Base-by-base conservation (phyloP, 2,113 vertebrate genomes). In the Ptyas mucosa region DNA sequence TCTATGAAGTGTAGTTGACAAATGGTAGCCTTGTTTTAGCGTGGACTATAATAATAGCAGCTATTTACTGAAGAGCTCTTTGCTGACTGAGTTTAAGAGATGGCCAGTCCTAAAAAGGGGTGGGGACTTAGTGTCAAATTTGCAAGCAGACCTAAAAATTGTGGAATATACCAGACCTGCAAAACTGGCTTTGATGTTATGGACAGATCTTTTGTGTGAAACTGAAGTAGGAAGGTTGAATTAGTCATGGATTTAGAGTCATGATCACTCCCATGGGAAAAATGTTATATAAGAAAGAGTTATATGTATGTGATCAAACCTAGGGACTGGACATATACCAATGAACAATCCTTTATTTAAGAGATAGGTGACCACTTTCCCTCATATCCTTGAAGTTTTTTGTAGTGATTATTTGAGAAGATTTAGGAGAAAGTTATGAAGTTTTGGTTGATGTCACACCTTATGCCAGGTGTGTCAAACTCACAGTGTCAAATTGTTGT, bases 1-100 rank as follows among this genome's bases (percentile, higher is more conserved):
- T 97, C 97, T 97, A 95, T 94, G 97, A 97, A 96, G 97, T 97
- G 95, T 93, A 96, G 96, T 96, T 96, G 97, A 98, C 97, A 97
- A 97, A 97, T 97, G 94, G 34, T 96, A 96, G 3, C 46, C 85
- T 49, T 91, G 21, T 90, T 58, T 94, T 96, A 94, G 87, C 94
- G 93, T 85, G 57, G 93, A 90, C 94, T 96, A 92, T 57, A 90
- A 91, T 94, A 95, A 93, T 54, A 96, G 91, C 95, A 46, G 89
- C 69, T 94, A 54, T 94, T 96, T 92, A 53, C 88, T 92, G 85
- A 93, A 96, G 93, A 96, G 26, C 81, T 90, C 7, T 94, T 89
- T 93, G 93, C 46, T 53, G 93, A 93, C 86, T 58, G 89, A 90
- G 94, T 96, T 96, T 94, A 94, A 94, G 90, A 0, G 39, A 90